Evolutionary conservation across 2,888 invertebrate species (phyloP), one percentile per base, ranked within the genome.

Genomic region (Ectropis crepuscularia): DNA sequence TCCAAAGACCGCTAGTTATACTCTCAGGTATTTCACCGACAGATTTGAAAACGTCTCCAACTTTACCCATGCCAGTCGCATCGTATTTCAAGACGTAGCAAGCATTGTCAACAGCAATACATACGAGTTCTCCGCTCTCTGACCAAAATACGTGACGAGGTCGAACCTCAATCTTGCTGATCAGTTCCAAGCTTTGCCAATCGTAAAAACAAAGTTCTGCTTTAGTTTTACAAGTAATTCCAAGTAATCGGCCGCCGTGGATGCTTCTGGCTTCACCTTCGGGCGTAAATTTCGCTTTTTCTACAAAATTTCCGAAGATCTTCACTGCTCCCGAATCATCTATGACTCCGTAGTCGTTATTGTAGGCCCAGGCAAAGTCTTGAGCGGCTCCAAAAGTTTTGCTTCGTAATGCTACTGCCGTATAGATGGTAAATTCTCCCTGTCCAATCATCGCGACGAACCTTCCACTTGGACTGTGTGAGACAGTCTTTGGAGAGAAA

Each of bases 351-450:
- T 49, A 63, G 9, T 53, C 51, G 0, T 49, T n/a, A 8, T 53
- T 43, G 10, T 8, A 11, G 6, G 53, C 41, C 63, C 63, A 63
- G 5, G 38, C 63, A n/a, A 63, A 53, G 0, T 48, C 57, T n/a
- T 45, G 16, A 6, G 57, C 57, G 42, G 4, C 9, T n/a, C 63
- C 63, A 6, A 53, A 53, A 6, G 53, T 48, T 28, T 51, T 64
- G 38, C 6, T 38, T 16, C 53, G 51, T 0, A 99, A 90, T 0
- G 99, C 99, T 98, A 99, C 98, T 0, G 99, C 98, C 0, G 99
- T 99, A 92, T 99, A 99, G 75, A 99, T 99, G 49, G 99, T 99
- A 86, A 98, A 99, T 86, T 99, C 99, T 7, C 99, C 99, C 87
- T 99, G 99, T 0, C 99, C 99, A 83, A 99, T 99, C 6, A 99